phyloP scores from a whole-genome alignment of 2,888 invertebrate genomes.

The Prosopocoilus inquinatus region DNA sequence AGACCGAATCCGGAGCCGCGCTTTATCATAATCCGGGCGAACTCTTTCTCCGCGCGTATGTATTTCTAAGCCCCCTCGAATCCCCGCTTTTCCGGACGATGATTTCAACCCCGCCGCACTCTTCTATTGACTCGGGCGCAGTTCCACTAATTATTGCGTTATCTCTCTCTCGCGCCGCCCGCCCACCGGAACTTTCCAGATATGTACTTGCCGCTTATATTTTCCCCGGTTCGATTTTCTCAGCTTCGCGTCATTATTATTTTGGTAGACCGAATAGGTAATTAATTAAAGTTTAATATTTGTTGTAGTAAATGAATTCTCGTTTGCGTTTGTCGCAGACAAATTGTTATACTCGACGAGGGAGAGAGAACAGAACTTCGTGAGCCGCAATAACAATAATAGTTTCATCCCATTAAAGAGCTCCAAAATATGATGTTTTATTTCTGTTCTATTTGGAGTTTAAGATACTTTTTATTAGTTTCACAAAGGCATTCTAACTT shows the following conservation, averaged over 20 bases:
- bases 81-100: constrained; percentile 3
- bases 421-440: no score
- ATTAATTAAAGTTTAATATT: constrained; percentile 4
- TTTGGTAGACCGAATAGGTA: neutral
- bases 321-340: neutral
- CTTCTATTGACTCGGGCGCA: constrained; percentile 22
- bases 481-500: no score
- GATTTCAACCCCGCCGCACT: constrained; percentile 8
- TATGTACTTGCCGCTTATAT: neutral
- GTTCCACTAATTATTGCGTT: constrained; percentile 25
- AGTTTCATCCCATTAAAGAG: no score
- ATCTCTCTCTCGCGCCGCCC: constrained; percentile 12
- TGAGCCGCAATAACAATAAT: no score
- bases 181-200: neutral
- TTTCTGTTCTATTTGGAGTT: no score
- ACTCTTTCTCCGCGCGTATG: neutral
- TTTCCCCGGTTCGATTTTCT: neutral
- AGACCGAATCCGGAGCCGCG: neutral
- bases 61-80: neutral
- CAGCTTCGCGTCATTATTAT: neutral
- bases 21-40: neutral
- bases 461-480: no score
- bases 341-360: no score
- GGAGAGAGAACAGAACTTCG: no score
- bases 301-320: neutral